These are phyloP conservation scores for Electrona antarctica DNA, from an alignment of 2,113 vertebrate species.

Conservation along the genomic window DNA sequence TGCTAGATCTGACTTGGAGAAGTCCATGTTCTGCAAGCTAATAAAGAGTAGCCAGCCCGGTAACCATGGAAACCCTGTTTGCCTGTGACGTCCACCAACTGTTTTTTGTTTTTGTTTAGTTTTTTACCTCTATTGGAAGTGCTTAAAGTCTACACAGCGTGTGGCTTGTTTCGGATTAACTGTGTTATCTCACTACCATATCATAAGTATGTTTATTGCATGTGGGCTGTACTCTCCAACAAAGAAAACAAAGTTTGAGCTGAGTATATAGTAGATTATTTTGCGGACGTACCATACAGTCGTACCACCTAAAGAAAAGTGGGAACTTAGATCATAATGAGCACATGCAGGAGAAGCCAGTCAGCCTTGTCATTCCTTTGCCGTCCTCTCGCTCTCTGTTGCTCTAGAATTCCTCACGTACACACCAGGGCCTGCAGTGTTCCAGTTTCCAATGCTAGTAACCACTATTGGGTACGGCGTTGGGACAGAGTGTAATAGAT, in stretches of 20 bases:
- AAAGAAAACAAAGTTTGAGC: neutral
- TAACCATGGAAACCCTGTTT: slow-evolving; percentile 55
- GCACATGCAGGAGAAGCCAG: slow-evolving; percentile 31
- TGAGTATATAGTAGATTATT: neutral
- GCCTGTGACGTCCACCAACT: slow-evolving; percentile 44
- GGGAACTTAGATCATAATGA: slow-evolving; percentile 27
- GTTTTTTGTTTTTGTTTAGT: slow-evolving; percentile 11
- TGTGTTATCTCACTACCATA: neutral
- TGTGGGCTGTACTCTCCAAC: neutral
- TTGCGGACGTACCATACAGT: no score
- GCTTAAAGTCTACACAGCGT: slow-evolving; percentile 35
- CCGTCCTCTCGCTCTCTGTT: slow-evolving; percentile 27
- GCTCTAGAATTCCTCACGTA: slow-evolving; percentile 63
- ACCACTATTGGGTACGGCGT: slow-evolving; percentile 54
- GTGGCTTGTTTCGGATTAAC: slow-evolving; percentile 39
- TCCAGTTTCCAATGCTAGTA: slow-evolving; percentile 62
- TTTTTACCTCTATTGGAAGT: slow-evolving; percentile 13
- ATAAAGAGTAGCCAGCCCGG: slow-evolving; percentile 30
- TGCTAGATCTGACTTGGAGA: slow-evolving; percentile 45
- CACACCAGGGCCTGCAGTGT: slow-evolving; percentile 56
- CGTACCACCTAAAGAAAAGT: slow-evolving; percentile 25
- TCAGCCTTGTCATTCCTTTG: neutral
- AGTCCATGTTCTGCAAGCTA: slow-evolving; percentile 44
- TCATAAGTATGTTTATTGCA: no score
- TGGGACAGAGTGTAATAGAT: slow-evolving; percentile 73